Base-by-base conservation (phyloP, 2,888 invertebrate genomes). In the Trichopoda pennipes region DNA sequence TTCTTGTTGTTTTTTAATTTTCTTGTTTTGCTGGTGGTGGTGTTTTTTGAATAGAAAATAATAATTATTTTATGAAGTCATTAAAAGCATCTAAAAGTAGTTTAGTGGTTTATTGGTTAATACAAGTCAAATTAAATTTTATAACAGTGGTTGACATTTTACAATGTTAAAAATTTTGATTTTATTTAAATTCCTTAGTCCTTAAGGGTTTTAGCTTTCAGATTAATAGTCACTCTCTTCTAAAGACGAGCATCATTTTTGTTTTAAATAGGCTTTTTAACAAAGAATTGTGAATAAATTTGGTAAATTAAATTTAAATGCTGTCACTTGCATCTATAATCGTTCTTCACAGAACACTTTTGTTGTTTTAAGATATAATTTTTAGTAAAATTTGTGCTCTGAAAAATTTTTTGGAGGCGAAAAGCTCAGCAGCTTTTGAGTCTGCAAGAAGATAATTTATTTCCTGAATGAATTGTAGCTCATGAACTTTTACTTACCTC, bases 91-190 rank as follows among this genome's bases (percentile, higher is more conserved):
- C 47, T 64, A 68, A 79, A 82, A 79, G 49, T 76, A 68, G 68
- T 80, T 80, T 79, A 79, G 79, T 76, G 79, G 79, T 76, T 82
- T 82, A 79, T 82, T 82, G 63, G 72, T 76, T 82, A 79, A 82
- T 82, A 63, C 55, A 75, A 72, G 61, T 79, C 79, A 70, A 56
- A 82, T 79, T 79, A 70, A 79, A 70, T 14, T 76, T 58, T 44
- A 53, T 64, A 9, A n/a, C 55, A n/a, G 69, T 44, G 75, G 72
- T 49, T 69, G 68, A 53, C 12, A 66, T 53, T 63, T 44, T 21
- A 42, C 8, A 14, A 63, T n/a, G 58, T 21, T 19, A 17, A 9
- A 21, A 56, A 56, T 61, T 77, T 64, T 21, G 53, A 69, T 77
- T 44, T 47, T 10, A 49, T 14, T 44, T 21, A 53, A 53, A 53